Conservation (phyloP, 2,113 vertebrate species). For the Colius striatus region DNA sequence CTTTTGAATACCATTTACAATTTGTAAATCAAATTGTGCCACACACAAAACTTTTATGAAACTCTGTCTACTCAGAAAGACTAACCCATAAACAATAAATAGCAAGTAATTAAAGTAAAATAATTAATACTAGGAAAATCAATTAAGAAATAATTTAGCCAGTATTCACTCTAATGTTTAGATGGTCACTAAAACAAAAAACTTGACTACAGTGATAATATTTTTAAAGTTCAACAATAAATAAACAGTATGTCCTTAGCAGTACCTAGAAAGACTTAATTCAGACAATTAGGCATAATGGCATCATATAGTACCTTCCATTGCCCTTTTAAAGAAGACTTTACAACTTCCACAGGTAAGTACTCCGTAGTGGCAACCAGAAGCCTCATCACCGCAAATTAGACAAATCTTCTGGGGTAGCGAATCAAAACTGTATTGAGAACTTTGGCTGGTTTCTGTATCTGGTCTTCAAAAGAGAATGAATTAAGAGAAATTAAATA, state of each 20-base stretch:
- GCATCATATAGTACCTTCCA: constrained; percentile 87
- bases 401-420: constrained; percentile 91
- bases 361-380: constrained; percentile 97
- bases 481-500: background rate
- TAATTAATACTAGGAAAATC: background rate
- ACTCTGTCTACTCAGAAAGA: background rate
- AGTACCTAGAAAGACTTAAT: background rate
- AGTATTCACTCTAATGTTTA: background rate
- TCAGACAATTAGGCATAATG: background rate
- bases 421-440: constrained; percentile 81
- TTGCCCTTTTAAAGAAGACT: constrained; percentile 98
- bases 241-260: background rate
- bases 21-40: background rate
- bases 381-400: constrained; percentile 96
- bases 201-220: background rate
- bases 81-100: background rate
- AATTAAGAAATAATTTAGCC: background rate
- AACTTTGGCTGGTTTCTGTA: constrained; percentile 73
- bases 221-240: background rate
- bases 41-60: background rate
- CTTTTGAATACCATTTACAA: background rate
- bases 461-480: constrained; percentile 76
- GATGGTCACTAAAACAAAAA: background rate
- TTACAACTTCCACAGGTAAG: constrained; percentile 98
- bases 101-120: background rate